Evolutionary conservation across 1,140 invertebrate species (phyloP), one percentile per base, ranked within the genome.

Genomic region (Lanistes nyassanus): DNA sequence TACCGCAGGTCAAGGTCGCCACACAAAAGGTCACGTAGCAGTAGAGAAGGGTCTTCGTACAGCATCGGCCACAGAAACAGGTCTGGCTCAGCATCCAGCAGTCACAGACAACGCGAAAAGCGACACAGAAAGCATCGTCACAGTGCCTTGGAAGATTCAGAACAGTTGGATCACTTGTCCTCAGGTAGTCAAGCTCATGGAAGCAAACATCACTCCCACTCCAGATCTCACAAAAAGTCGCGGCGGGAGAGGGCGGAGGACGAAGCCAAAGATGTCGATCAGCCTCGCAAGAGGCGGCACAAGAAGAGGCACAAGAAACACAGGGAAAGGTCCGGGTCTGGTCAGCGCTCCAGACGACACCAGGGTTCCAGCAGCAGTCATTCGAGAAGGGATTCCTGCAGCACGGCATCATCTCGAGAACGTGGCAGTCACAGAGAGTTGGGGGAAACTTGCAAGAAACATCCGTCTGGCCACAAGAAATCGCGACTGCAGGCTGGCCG

Each of bases 381-480:
- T 53, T 77, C 69, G 26, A 31, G 16, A 47, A 68, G 58, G 13
- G 29, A n/a, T 19, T 60, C 39, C 29, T 23, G 51, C 34, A 55
- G n/a, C 26, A 37, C 29, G 11, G 42, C 47, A 0, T 72, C 70
- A 13, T 62, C 70, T 16, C 4, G 4, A 51, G 37, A 26, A 7
- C 26, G 31, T 26, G 70, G 60, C 26, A 53, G 47, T 31, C 56
- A 9, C 56, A 60, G 56, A 55, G 31, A 26, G 47, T 62, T 56
- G 2, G 62, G 47, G 5, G 23, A 66, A 16, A 26, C 47, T 60
- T 84, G 47, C 68, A 84, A 84, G 64, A 84, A 84, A 74, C 83
- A 84, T 66, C 80, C 76, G 1, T 81, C 82, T 47, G 83, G 83
- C 5, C 83, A 84, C 65, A 84, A 84, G 71, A 82, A 74, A 53